phyloP scores from a whole-genome alignment of 2,888 invertebrate species.

The Melieria picta region DNA sequence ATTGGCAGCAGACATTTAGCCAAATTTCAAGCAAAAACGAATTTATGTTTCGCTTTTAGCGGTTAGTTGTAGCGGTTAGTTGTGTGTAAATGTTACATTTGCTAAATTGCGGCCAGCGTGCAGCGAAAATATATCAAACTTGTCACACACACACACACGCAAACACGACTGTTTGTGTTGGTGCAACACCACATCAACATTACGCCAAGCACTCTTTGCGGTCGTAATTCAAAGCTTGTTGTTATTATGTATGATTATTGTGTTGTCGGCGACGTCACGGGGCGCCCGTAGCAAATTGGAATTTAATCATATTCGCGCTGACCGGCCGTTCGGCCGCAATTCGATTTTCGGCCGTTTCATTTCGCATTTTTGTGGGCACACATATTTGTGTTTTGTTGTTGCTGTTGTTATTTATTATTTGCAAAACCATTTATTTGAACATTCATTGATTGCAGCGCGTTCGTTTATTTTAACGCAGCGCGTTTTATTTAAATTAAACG shows the following conservation, averaged over 20 bases:
- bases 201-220: constrained; percentile 18
- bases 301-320: constrained; percentile 29
- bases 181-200: constrained; percentile 9
- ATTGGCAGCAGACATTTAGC: no score
- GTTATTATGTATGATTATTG: neutral
- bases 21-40: no score
- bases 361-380: neutral
- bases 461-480: no score
- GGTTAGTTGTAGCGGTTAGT: no score
- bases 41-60: no score
- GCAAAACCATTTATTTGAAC: constrained; percentile 21
- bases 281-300: constrained; percentile 28
- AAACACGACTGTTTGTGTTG: neutral
- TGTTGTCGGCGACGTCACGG: constrained; percentile 14
- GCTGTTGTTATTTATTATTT: neutral
- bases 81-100: no score
- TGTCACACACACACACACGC: neutral
- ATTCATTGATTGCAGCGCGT: constrained; percentile 17
- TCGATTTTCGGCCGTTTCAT: neutral
- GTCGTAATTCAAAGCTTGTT: constrained; percentile 27
- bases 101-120: no score
- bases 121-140: neutral
- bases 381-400: neutral
- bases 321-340: neutral
- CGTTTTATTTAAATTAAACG: no score